Base-by-base conservation (phyloP, 1,140 invertebrate species). In the Sipha flava region DNA sequence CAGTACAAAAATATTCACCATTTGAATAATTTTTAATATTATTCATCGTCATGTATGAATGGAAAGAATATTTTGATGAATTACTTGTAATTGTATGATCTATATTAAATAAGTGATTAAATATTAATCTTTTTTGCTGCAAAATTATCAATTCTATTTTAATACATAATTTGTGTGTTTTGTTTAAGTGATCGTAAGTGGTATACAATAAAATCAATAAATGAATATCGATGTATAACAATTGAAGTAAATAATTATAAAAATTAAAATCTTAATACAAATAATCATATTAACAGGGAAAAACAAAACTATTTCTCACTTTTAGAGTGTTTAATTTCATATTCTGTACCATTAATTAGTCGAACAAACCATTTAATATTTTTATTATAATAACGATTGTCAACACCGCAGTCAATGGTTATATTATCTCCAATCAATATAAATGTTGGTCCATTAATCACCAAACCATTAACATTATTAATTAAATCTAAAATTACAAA, bases 381-480 rank as follows among this genome's bases (percentile, higher is more conserved):
- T 31, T 84, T 80, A 7, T 86, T 84, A 47, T 86, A 89, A 82
- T 89, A 87, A 73, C 89, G 88, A 29, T 87, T 84, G 2, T 88
- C 86, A 5, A 87, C 89, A 5, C 85, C 87, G 82, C 90, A 91
- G 7, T 84, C 86, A 2, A 90, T 73, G 29, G 82, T 84, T 5
- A 89, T 62, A 59, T 87, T 81, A 80, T 91, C 89, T 1, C 87
- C 88, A 34, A 83, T 84, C 1, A 88, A 86, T 12, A 89, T 84
- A 52, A 84, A 81, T 5, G 84, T 4, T 26, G 79, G 80, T 2
- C 66, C 77, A 37, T 49, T 57, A 10, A 83, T 62, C 16, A 14
- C 29, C 12, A 83, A 81, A 9, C 81, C 82, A 66, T n/a, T n/a
- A n/a, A n/a, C n/a, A n/a, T n/a, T n/a, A n/a, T 82, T 79, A 3